These are phyloP conservation scores for Drosophila subsilvestris DNA, from an alignment of 2,888 invertebrate species.

Conservation along the genomic window DNA sequence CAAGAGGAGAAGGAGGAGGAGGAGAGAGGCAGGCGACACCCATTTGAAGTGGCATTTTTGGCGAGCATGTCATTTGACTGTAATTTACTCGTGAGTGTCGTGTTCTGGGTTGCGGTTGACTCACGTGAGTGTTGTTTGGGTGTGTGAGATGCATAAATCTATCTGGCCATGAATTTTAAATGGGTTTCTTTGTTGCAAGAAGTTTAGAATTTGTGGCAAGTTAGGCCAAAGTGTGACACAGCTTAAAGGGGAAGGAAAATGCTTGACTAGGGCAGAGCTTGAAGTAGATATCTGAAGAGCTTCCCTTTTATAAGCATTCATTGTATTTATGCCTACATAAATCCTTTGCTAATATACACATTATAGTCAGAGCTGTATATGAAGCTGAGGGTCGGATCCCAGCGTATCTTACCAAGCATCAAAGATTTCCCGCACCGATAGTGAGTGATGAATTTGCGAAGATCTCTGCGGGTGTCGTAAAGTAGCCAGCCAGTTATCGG, in stretches of 20 bases:
- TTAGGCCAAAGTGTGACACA: slow-evolving; percentile 8
- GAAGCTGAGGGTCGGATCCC: slow-evolving; percentile 4
- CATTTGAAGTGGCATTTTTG: slow-evolving; percentile 67
- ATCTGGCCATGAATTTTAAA: slow-evolving; percentile 50
- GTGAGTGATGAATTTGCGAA: slow-evolving; percentile 29
- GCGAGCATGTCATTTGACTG: slow-evolving; percentile 74
- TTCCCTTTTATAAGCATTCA: neutral
- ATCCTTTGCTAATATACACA: neutral
- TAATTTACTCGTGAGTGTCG: slow-evolving; percentile 64
- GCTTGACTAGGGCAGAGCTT: slow-evolving; percentile 24
- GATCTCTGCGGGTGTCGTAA: slow-evolving; percentile 36
- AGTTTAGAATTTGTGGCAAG: slow-evolving; percentile 26
- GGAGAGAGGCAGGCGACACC: slow-evolving; percentile 17
- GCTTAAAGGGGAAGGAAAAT: slow-evolving; percentile 10
- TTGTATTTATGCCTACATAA: neutral
- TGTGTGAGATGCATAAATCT: slow-evolving; percentile 57
- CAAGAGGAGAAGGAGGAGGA: too few relatives aligned
- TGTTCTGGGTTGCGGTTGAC: slow-evolving; percentile 33
- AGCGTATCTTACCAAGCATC: neutral
- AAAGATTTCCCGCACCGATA: slow-evolving; percentile 28
- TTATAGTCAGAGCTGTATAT: neutral
- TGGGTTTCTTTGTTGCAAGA: slow-evolving; percentile 7
- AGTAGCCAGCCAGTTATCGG: slow-evolving; percentile 17
- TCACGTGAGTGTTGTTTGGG: slow-evolving; percentile 34
- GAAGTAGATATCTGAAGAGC: neutral